Conservation (phyloP, 2,888 invertebrate species). For the Polietes domitor region DNA sequence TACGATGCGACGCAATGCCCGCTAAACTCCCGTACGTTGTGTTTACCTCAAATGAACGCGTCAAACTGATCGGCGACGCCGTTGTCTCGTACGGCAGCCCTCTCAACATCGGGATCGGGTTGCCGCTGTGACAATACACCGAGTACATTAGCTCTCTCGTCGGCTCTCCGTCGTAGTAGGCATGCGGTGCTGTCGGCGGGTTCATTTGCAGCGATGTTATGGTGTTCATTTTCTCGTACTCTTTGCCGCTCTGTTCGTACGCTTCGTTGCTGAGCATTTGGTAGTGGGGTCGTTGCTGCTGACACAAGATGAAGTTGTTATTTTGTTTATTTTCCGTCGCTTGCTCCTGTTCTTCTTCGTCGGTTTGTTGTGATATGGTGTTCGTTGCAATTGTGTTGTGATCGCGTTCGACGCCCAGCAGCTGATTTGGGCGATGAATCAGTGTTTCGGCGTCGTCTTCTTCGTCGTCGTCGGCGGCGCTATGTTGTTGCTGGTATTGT, state of each 20-base stretch:
- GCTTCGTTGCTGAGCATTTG: constrained; percentile 47
- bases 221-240: constrained; percentile 50
- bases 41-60: constrained; percentile 75
- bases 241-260: constrained; percentile 34
- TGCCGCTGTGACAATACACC: constrained; percentile 14
- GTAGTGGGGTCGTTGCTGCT: constrained; percentile 47
- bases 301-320: constrained; percentile 58
- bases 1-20: constrained; percentile 37
- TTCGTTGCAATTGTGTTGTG: constrained; percentile 66
- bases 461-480: constrained; percentile 4
- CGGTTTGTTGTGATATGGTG: constrained; percentile 76
- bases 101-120: constrained; percentile 12
- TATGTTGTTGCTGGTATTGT: constrained; percentile 15
- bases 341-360: constrained; percentile 41
- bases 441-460: constrained; percentile 21
- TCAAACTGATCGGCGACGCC: constrained; percentile 74
- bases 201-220: constrained; percentile 34
- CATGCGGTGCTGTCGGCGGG: constrained; percentile 25
- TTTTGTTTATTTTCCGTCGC: constrained; percentile 70
- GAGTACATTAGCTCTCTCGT: constrained; percentile 31
- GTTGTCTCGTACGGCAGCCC: constrained; percentile 43
- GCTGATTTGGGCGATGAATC: constrained; percentile 39
- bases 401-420: constrained; percentile 24
- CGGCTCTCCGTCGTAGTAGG: constrained; percentile 23
- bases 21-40: constrained; percentile 61